Base-by-base conservation (phyloP, 2,113 vertebrate genomes). In the Phyllopteryx taeniolatus region DNA sequence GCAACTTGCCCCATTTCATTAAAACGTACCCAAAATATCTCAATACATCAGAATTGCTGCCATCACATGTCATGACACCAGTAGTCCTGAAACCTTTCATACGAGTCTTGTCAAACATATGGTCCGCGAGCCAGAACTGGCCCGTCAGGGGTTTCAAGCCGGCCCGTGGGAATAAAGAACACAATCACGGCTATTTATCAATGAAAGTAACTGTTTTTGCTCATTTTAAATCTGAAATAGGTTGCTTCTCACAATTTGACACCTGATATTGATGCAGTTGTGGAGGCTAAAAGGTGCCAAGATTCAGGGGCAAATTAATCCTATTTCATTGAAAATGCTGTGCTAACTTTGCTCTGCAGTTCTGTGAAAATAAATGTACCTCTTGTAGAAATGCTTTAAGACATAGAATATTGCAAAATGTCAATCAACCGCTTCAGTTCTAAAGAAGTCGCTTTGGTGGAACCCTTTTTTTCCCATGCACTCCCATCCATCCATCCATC, bases 1-100 rank as follows among this genome's bases (percentile, higher is more conserved):
- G 88, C 46, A 47, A 47, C 46, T 31, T 59, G 56, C 22, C 13
- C 22, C 22, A 31, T 59, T 22, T 59, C 22, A 31, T 59, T 13
- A 31, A 27, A 13, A 59, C 11, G 2, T 8, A 56, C n/a, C 9
- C n/a, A 8, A 56, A 56, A 22, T 56, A 12, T 56, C 9, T 11
- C 1, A 4, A 10, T 22, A 4, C 17, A 53, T 53, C 49, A 15
- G 6, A 20, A 19, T 53, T 20, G 49, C 19, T 20, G 49, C 15
- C 49, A 39, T 39, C 35, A 39, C 35, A 6, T 5, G 49, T 51
- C 49, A 39, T 39, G 0, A 39, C 6, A 20, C 7, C 49, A 51
- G 17, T 51, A 5, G 17, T 20, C 15, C 2, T 11, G 8, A 13
- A 47, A 47, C 12, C 6, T 39, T 39, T 39, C 6, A 39, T 5